Evolutionary conservation across 2,113 vertebrate species (phyloP), one percentile per base, ranked within the genome.

Genomic region (Odobenus rosmarus): DNA sequence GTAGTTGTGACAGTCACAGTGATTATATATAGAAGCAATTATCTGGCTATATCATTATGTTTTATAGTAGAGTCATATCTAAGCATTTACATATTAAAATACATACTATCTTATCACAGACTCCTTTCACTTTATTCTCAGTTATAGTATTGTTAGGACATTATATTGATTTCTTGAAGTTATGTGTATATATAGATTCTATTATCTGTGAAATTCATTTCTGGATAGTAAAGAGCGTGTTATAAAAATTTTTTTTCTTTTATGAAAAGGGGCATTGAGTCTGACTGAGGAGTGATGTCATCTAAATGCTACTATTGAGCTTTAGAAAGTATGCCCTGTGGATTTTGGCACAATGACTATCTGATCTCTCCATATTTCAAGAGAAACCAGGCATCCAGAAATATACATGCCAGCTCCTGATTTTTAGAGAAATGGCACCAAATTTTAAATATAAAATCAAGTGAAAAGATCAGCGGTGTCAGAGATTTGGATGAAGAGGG

Each of bases 11-110:
- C 92, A 88, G 89, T 69, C 85, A 62, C 39, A 2, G 82, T 72
- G 69, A 94, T 97, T 88, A 92, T 96, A 91, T 77, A 92, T n/a
- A 83, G 97, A 89, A 79, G 92, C 92, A 95, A 96, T 98, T 96
- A 95, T 87, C 93, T 31, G 13, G n/a, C 83, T 76, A 24, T 92
- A 61, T 92, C 80, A 95, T 96, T 96, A 94, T 92, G 84, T 90
- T 98, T 98, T 93, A 96, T 96, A 31, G 74, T 64, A 39, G 33
- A 96, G 95, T 93, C 93, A 81, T 51, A 72, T 24, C 53, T 62
- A 59, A 55, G 92, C 72, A 90, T 88, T 95, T 89, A 94, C 96
- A 96, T 97, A 90, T 82, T 96, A 95, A 96, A 97, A 96, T 95
- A 92, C 46, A 80, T 31, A 80, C 79, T 80, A 57, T 93, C 64